phyloP scores from a whole-genome alignment of 2,888 invertebrate genomes.

The Dynastes tityus region DNA sequence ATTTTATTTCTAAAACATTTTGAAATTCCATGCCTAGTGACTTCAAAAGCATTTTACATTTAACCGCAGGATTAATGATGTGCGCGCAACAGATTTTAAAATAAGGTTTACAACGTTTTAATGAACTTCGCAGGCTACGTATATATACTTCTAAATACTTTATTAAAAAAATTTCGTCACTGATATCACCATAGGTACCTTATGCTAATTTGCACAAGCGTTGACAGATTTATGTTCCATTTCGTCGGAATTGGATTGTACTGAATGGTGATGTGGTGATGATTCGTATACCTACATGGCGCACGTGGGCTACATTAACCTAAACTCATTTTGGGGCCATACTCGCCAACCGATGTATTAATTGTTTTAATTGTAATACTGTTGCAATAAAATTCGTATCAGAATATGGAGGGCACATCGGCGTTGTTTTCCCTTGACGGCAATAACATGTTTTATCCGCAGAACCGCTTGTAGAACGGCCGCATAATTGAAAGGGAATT shows the following conservation, averaged over 20 bases:
- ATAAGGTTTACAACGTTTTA: too few species aligned
- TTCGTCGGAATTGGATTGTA: background rate
- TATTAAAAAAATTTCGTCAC: too few species aligned
- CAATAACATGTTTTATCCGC: conserved; percentile 51
- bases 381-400: conserved; percentile 50
- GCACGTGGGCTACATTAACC: background rate
- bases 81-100: too few species aligned
- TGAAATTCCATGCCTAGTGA: too few species aligned
- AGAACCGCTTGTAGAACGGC: conserved; percentile 36
- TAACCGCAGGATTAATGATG: too few species aligned
- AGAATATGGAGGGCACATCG: conserved; percentile 32
- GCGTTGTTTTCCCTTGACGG: conserved; percentile 48
- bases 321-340: conserved; percentile 1
- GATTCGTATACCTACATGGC: conserved; percentile 5
- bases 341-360: conserved; percentile 46
- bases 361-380: conserved; percentile 51
- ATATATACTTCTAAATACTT: too few species aligned
- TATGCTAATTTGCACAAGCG: background rate
- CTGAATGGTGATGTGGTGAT: background rate
- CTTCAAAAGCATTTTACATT: too few species aligned
- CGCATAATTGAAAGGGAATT: conserved; percentile 51
- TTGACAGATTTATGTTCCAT: conserved; percentile 2
- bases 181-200: too few species aligned
- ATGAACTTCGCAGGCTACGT: too few species aligned
- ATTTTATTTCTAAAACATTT: too few species aligned